Base-by-base conservation (phyloP, 2,888 invertebrate genomes). In the Coleophora flavipennella region DNA sequence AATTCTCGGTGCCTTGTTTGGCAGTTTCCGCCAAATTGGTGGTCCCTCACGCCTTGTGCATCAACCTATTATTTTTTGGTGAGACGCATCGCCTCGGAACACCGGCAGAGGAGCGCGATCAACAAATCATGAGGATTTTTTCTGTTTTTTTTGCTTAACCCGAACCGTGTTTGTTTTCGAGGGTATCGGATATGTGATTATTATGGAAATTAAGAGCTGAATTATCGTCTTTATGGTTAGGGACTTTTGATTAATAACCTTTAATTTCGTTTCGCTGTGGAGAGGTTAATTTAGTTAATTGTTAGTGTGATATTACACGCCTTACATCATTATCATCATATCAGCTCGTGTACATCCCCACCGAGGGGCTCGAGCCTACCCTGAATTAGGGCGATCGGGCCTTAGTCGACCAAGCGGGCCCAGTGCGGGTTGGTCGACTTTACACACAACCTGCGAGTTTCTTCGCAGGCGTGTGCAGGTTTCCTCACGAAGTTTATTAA, bases 141-240 rank as follows among this genome's bases (percentile, higher is more conserved):
- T 42, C 43, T 53, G n/a, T 62, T 59, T 64, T 68, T 51, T 55
- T 55, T 55, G 59, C 60, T 57, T 57, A 51, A 49, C 61, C 57
- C 53, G 53, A 59, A 64, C 67, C 74, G 77, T 83, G 83, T 83
- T 83, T 83, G 83, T 81, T 81, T 83, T 81, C 69, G 67, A 71
- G 62, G 70, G 66, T 72, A 66, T 61, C 59, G 62, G 64, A 67
- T 59, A 58, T 70, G 67, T 76, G 75, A 77, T 81, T 77, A 80
- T 76, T 73, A 74, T 71, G 67, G 62, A 67, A 60, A 71, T 69
- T 71, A 66, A 67, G 63, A 61, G 56, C 50, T 50, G 52, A 58
- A 59, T 58, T 60, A 57, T 66, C 67, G 64, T 66, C 62, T 58
- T 52, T 43, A 43, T 28, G 43, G 35, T 32, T 31, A 13, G 31